Conservation (phyloP, 35 echinoderm and acorn worm genomes). For the Heliocidaris tuberculata region DNA sequence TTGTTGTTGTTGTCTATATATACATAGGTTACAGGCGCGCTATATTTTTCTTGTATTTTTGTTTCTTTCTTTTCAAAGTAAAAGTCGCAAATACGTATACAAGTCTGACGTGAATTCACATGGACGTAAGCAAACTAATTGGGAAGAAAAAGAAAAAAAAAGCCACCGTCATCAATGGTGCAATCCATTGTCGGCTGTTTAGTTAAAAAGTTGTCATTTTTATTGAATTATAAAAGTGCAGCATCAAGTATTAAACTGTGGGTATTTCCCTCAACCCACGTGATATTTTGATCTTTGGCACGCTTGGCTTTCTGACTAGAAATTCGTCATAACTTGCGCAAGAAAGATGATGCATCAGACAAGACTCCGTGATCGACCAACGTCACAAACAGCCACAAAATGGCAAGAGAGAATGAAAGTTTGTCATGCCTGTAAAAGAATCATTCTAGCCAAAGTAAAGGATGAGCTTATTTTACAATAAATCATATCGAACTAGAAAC, state of each 20-base stretch:
- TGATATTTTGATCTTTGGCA: neutral
- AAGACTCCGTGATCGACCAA: neutral
- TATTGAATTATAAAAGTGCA: neutral
- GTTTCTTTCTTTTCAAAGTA: too few relatives aligned
- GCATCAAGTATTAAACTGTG: too few relatives aligned
- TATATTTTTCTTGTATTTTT: too few relatives aligned
- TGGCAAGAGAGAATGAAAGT: too few relatives aligned
- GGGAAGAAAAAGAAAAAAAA: neutral
- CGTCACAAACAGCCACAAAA: neutral
- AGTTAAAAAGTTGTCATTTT: neutral
- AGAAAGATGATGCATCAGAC: neutral
- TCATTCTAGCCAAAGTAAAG: too few relatives aligned
- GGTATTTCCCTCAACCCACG: neutral
- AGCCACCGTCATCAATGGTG: neutral
- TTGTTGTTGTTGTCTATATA: too few relatives aligned
- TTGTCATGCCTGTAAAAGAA: too few relatives aligned
- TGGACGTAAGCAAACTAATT: neutral
- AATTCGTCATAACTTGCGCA: neutral
- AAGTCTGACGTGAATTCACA: neutral
- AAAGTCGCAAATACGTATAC: neutral
- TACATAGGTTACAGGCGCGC: too few relatives aligned
- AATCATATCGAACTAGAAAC: too few relatives aligned
- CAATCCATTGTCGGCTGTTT: neutral
- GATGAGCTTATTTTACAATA: too few relatives aligned
- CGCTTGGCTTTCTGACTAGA: neutral